Conservation (phyloP, 1,140 invertebrate genomes). For the Anoplophora glabripennis region DNA sequence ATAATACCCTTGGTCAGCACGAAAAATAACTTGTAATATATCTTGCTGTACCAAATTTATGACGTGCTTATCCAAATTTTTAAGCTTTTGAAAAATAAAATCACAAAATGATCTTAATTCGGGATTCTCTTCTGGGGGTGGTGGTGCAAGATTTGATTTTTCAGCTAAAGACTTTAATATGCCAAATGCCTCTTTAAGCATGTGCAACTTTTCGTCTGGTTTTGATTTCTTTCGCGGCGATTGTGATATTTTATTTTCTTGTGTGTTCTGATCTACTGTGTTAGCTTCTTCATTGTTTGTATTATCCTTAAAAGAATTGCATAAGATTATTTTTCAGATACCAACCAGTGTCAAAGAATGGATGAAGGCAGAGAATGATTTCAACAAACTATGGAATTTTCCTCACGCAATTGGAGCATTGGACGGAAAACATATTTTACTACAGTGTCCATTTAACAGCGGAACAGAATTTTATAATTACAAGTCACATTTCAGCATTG, state of each 20-base stretch:
- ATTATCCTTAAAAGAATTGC: slow-evolving; percentile 1
- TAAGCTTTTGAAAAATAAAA: background rate
- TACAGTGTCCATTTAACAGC: slow-evolving; percentile 9
- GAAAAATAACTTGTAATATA: slow-evolving; percentile 8
- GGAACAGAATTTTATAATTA: slow-evolving; percentile 47
- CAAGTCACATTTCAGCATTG: slow-evolving; percentile 52
- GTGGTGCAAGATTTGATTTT: slow-evolving; percentile 1
- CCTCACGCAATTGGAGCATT: slow-evolving; percentile 43
- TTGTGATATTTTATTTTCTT: background rate
- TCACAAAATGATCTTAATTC: no score
- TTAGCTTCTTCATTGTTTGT: slow-evolving; percentile 8
- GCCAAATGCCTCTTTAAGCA: slow-evolving; percentile 1
- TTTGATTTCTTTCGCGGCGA: slow-evolving; percentile 1
- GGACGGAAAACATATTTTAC: slow-evolving; percentile 6
- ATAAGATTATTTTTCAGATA: slow-evolving; percentile 12
- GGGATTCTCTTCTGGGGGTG: no score
- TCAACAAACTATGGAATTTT: slow-evolving; percentile 40
- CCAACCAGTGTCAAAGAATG: slow-evolving; percentile 27
- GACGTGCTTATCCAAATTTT: no score
- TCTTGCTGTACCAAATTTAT: slow-evolving; percentile 1
- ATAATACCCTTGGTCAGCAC: no score
- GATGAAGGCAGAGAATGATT: slow-evolving; percentile 31
- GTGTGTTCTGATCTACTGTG: slow-evolving; percentile 5
- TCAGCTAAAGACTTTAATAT: slow-evolving; percentile 9
- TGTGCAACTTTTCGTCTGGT: background rate